Percentiles rank a stretch among this genome's conserved stretches.
Evolutionary conservation across 1,140 invertebrate genomes (phyloP).

Genomic region (Belonocnema kinseyi): DNA sequence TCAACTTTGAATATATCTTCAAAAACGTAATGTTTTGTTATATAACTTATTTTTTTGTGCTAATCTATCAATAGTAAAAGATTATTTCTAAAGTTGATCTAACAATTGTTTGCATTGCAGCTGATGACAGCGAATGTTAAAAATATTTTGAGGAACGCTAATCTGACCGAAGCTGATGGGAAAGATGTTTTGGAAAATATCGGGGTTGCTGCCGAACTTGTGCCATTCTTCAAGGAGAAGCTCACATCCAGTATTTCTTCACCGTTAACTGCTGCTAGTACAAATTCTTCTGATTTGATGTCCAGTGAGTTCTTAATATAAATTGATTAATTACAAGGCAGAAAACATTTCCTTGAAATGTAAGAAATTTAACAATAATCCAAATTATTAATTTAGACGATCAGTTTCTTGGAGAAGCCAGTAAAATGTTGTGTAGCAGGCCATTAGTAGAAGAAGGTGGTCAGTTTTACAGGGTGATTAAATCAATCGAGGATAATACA

Average conservation of each 20-base stretch:
- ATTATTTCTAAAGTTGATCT: background rate
- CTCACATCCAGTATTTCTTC: constrained; percentile 50
- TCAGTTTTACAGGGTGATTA: constrained; percentile 76
- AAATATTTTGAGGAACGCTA: constrained; percentile 74
- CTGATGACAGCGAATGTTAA: constrained; percentile 71
- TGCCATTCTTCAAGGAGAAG: constrained; percentile 72
- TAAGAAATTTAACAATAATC: background rate
- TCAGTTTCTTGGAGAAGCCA: constrained; percentile 75
- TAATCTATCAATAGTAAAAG: background rate
- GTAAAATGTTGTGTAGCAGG: constrained; percentile 79
- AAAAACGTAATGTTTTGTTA: constrained; percentile 68
- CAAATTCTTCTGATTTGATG: constrained; percentile 36
- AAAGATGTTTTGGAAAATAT: constrained; percentile 70
- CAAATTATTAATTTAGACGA: constrained; percentile 44
- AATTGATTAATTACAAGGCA: background rate
- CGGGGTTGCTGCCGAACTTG: constrained; percentile 69
- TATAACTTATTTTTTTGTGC: background rate
- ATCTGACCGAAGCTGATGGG: constrained; percentile 74
- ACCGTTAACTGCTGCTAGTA: constrained; percentile 3
- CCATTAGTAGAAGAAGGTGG: constrained; percentile 72
- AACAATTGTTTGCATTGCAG: constrained; percentile 51
- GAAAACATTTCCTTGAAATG: background rate
- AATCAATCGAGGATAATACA: constrained; percentile 76
- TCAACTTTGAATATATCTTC: constrained; percentile 75
- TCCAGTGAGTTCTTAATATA: constrained; percentile 49